phyloP scores from a whole-genome alignment of 2,797 vertebrate genomes.

The Pempheris klunzingeri region DNA sequence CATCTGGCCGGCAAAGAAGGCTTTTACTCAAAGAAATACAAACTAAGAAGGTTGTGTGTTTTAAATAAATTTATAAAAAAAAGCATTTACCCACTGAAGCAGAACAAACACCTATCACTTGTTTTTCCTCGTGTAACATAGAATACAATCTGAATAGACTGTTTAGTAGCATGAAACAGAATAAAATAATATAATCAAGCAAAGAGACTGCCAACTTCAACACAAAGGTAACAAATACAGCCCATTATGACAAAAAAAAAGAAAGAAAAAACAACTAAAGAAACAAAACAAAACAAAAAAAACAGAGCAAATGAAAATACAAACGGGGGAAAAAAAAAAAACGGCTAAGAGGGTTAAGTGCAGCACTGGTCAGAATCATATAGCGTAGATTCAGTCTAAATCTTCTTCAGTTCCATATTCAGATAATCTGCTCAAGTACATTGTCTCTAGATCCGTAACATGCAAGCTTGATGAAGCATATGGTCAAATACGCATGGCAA shows the following conservation, averaged over 20 bases:
- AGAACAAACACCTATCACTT: conserved; percentile 87
- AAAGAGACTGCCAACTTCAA: conserved; percentile 90
- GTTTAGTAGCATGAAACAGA: conserved; percentile 76
- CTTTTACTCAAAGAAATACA: conserved; percentile 71
- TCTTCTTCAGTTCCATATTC: conserved; percentile 85
- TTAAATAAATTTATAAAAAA: conserved; percentile 88
- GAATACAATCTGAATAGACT: conserved; percentile 81
- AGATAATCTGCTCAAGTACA: conserved; percentile 90
- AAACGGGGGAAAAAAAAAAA: conserved; percentile 54
- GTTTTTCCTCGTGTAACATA: conserved; percentile 83
- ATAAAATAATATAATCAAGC: conserved; percentile 86
- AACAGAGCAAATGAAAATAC: conserved; percentile 44
- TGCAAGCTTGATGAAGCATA: conserved; percentile 91
- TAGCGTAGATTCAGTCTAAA: conserved; percentile 84
- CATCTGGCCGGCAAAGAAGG: conserved; percentile 30
- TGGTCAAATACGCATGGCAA: conserved; percentile 91
- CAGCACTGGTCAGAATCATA: conserved; percentile 91
- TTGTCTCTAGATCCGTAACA: conserved; percentile 91
- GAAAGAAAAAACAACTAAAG: no score
- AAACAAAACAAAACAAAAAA: conserved; percentile 34
- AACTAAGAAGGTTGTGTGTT: conserved; percentile 77
- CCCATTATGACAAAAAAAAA: conserved; percentile 85
- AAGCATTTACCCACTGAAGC: conserved; percentile 87
- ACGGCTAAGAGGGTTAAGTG: conserved; percentile 88
- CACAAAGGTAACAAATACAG: conserved; percentile 90